Evolutionary conservation across 2,113 vertebrate species (phyloP), one percentile per base, ranked within the genome.

Genomic region (human (Homo sapiens)): DNA sequence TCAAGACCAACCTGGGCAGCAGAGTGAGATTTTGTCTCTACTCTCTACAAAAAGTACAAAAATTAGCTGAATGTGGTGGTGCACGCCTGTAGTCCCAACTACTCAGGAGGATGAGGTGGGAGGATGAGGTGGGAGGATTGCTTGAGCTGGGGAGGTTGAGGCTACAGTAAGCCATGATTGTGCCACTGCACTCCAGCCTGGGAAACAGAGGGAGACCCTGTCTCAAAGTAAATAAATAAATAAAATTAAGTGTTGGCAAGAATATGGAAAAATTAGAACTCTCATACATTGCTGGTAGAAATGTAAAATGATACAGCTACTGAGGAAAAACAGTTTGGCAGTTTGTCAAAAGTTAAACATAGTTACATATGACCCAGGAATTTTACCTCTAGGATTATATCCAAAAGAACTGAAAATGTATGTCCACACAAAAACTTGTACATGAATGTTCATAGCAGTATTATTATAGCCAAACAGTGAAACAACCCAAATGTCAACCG

Each of bases 231-330:
- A 64, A 64, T 64, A 64, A 64, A 64, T 64, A 30, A 64, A 64
- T 84, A 66, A 94, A 96, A 96, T 40, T 79, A 91, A 95, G 25
- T 70, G 43, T 91, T 87, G 43, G 52, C 5, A 43, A 84, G 52
- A 83, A 79, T 59, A 55, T 64, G 45, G 30, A 89, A 64, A 96
- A 79, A 88, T 88, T 87, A 91, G 88, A 92, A 89, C n/a, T 0
- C 45, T 96, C 61, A 89, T 55, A 40, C 8, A 38, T 72, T 64
- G 22, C 38, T 57, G 40, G 59, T 83, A 32, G n/a, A 16, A 94
- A 59, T 75, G 22, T 94, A 87, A 90, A 94, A 78, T 93, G 81
- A 32, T 73, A 40, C 35, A 30, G 59, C n/a, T 20, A 38, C 30
- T 79, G 50, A 88, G 57, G 52, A 68, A 89, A 94, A 96, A 61